Conservation (phyloP, 2,888 invertebrate species). For the Tetragonula carbonaria region DNA sequence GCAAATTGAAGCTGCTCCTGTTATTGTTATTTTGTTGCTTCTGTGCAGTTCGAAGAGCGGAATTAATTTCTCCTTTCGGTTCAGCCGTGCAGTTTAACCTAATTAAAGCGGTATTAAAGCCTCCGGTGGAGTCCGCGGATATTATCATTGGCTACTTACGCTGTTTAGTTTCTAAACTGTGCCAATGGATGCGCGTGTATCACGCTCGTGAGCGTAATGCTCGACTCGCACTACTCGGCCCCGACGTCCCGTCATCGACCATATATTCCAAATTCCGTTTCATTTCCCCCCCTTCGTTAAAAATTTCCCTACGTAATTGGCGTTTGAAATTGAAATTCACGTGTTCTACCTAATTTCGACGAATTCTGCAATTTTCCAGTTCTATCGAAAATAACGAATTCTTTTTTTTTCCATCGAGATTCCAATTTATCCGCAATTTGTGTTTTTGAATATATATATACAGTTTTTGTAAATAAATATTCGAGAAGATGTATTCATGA, state of each 20-base stretch:
- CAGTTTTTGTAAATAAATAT: too few relatives aligned
- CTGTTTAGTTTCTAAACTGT: slow-evolving; percentile 9
- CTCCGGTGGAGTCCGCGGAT: background rate
- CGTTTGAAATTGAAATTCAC: background rate
- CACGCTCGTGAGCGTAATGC: background rate
- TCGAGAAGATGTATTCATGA: too few relatives aligned
- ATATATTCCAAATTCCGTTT: background rate
- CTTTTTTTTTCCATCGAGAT: too few relatives aligned
- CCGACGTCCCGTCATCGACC: background rate
- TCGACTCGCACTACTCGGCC: background rate
- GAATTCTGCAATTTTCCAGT: too few relatives aligned
- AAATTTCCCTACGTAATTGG: background rate
- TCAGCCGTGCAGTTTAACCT: background rate
- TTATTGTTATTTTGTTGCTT: background rate
- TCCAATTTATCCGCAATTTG: too few relatives aligned
- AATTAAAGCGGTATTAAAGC: background rate
- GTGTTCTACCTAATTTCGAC: too few relatives aligned
- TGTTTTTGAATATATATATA: too few relatives aligned
- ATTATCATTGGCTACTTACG: background rate
- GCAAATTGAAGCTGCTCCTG: background rate
- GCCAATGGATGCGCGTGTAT: background rate
- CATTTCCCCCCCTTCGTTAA: too few relatives aligned
- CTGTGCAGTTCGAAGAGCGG: background rate
- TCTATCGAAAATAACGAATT: too few relatives aligned
- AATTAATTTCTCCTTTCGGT: background rate